Base-by-base conservation (phyloP, 2,888 invertebrate genomes). In the Carabus problematicus region DNA sequence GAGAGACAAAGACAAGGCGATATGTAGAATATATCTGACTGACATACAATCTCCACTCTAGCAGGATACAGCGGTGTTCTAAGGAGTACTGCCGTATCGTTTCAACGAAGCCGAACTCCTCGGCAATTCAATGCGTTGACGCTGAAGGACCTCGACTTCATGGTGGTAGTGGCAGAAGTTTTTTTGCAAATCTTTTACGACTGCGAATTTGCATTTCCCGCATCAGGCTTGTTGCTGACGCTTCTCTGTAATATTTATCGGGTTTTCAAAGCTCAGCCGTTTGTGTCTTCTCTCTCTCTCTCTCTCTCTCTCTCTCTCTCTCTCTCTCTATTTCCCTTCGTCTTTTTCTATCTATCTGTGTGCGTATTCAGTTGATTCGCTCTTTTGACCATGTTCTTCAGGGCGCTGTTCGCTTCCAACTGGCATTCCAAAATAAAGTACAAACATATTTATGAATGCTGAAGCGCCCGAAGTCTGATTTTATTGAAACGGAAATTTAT, bases 191-290 rank as follows among this genome's bases (percentile, higher is more conserved):
- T 56, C 56, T 56, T 52, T n/a, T 40, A 12, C 29, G 60, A 61
- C 45, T 19, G 45, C 8, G 47, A 45, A 47, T 61, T 39, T 58
- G 41, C 58, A 58, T 40, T 58, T 56, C 56, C 8, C 40, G 45
- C 45, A 45, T 11, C 12, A 42, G 45, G 45, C 61, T 61, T 61
- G 61, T 61, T 61, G 61, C 61, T 47, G 61, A 61, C 61, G 14
- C 45, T 45, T 19, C 61, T 11, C 12, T 11, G 45, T 61, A 19
- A 61, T 61, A 61, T 61, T 61, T 61, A 61, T 61, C 61, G 39
- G 11, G 12, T 0, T 47, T 61, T 18, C 1, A 47, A 47, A 47
- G 1, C 7, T 9, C 7, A 16, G 47, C 12, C 47, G 12, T 47
- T 47, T 16, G 29, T 29, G 7, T 9, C n/a, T n/a, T n/a, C n/a